Evolutionary conservation across 2,888 invertebrate genomes (phyloP), one percentile per base, ranked within the genome.

Genomic region (Amiota communis): DNA sequence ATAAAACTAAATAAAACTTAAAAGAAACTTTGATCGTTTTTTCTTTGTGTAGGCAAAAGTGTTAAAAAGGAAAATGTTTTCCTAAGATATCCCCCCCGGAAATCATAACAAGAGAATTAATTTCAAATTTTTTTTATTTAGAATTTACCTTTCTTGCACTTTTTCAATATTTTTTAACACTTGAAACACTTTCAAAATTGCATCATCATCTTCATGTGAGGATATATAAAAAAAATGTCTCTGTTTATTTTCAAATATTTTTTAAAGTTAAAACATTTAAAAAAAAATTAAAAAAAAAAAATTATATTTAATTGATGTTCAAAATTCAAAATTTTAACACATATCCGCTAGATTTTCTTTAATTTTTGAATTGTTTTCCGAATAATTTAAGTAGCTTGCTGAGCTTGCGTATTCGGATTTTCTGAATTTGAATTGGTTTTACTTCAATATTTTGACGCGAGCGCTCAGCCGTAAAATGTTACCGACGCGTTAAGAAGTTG

Each of bases 401-500:
- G 36, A 36, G 36, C 36, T 36, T 36, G 36, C 36, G 36, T 36
- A 36, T 36, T 36, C 36, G 36, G 6, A 36, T 36, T 36, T 36
- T 2, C 36, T 36, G 36, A 36, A 36, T 6, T 36, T 36, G 36
- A 36, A 36, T 23, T 23, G 23, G 23, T 23, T 23, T 23, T 23
- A 23, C 36, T 36, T 36, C 36, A 36, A 36, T 36, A 36, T 36
- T 36, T 6, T 36, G 36, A 36, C 36, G 36, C 36, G 36, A 36
- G 36, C 36, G 36, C 17, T 59, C 56, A 47, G 76, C 75, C 73
- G 74, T 78, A 77, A 77, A 85, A 81, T 85, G 80, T 83, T 80
- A 88, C 89, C 88, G 87, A 85, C 86, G 85, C 88, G 88, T 88
- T 87, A 81, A 88, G 85, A 88, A 85, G 88, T 88, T 87, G 88